phyloP scores from a whole-genome alignment of 2,113 vertebrate species.

The Plecotus auritus region DNA sequence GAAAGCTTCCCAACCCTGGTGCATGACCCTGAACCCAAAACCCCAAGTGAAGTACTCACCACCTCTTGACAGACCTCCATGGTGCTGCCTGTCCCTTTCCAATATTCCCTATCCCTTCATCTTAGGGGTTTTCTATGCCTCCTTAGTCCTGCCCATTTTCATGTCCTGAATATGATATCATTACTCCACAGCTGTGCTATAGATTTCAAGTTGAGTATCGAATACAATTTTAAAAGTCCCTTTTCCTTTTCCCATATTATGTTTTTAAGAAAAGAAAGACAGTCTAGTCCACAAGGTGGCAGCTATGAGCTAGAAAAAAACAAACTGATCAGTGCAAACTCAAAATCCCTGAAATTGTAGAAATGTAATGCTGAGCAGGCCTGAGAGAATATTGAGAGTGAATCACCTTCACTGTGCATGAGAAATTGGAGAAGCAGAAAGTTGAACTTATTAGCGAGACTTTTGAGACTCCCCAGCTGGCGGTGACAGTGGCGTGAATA shows the following conservation, averaged over 20 bases:
- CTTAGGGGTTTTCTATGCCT: background rate
- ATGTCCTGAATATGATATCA: background rate
- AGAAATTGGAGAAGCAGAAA: background rate
- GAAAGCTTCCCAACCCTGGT: background rate
- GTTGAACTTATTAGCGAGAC: background rate
- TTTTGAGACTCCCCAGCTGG: background rate
- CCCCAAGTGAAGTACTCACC: background rate
- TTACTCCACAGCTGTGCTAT: background rate
- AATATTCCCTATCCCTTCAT: background rate
- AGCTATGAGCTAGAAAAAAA: constrained; percentile 48
- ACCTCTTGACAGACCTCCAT: background rate
- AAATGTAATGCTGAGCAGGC: background rate
- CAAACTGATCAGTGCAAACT: background rate
- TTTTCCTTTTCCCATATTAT: background rate
- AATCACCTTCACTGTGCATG: background rate
- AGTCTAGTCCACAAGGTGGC: constrained; percentile 72
- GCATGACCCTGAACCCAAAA: background rate
- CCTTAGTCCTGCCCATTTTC: background rate
- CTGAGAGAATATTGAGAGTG: background rate
- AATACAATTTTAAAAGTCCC: background rate
- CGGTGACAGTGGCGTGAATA: background rate
- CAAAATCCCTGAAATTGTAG: background rate
- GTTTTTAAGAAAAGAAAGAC: constrained; percentile 7
- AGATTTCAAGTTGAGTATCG: background rate
- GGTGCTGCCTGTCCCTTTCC: background rate